phyloP scores from a whole-genome alignment of 2,113 vertebrate species.

The Lota lota region DNA sequence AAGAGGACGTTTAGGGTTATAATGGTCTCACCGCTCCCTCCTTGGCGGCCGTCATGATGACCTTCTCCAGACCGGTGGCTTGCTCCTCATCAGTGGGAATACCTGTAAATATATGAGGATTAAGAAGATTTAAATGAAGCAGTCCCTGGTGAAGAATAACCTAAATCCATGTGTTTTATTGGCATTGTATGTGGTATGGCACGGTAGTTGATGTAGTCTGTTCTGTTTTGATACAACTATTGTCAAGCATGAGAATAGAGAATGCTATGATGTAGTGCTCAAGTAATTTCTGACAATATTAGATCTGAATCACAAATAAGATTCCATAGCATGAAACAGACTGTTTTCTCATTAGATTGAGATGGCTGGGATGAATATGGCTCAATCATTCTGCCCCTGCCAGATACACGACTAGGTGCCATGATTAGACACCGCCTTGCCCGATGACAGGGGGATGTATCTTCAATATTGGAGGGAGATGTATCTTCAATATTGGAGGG shows the following conservation, averaged over 20 bases:
- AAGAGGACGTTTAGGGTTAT: too few species aligned
- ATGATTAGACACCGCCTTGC: not conserved
- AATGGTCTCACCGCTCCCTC: conserved; percentile 70
- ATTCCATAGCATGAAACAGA: not conserved
- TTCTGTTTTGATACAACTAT: too few species aligned
- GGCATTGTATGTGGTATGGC: too few species aligned
- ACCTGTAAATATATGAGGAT: conserved; percentile 56
- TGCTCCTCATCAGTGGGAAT: conserved; percentile 83
- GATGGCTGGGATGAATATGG: not conserved
- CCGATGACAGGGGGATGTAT: not conserved
- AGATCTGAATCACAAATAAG: too few species aligned
- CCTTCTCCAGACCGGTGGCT: conserved; percentile 82
- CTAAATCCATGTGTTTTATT: too few species aligned
- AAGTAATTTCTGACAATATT: too few species aligned
- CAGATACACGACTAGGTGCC: not conserved
- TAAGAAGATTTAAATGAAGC: not conserved
- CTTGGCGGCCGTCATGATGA: conserved; percentile 69
- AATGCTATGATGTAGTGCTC: too few species aligned
- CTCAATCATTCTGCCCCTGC: not conserved
- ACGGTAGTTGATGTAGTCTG: too few species aligned
- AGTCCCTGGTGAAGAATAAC: not conserved
- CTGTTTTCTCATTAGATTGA: not conserved
- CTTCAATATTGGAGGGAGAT: too few species aligned
- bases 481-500: too few species aligned
- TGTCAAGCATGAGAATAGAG: too few species aligned